phyloP scores from a whole-genome alignment of 2,888 invertebrate genomes.

The Phyllotreta striolata region DNA sequence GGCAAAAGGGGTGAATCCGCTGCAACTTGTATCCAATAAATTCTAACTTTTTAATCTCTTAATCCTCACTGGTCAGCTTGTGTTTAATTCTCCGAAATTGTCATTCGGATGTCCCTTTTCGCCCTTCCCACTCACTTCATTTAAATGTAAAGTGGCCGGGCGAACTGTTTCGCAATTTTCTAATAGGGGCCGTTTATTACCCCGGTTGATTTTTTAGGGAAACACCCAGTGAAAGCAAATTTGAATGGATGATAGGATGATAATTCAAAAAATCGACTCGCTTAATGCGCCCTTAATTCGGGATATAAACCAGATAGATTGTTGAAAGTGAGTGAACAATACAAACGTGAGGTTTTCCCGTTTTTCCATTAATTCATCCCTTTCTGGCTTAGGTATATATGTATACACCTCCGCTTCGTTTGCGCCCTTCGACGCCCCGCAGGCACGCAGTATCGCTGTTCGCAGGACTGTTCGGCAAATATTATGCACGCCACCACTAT shows the following conservation, averaged over 20 bases:
- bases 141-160: constrained; percentile 31
- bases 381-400: constrained; percentile 1
- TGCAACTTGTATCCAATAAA: constrained; percentile 29
- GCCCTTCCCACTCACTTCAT: constrained; percentile 21
- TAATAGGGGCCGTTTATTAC: constrained; percentile 24
- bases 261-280: too few species aligned
- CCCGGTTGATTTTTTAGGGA: constrained; percentile 1
- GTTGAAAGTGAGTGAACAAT: too few species aligned
- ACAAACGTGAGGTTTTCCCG: too few species aligned
- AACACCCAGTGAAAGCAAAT: too few species aligned
- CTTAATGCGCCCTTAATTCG: too few species aligned
- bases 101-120: constrained; percentile 30
- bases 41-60: constrained; percentile 38
- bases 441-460: constrained; percentile 44
- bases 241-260: too few species aligned
- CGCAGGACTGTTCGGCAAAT: constrained; percentile 49
- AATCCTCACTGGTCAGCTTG: constrained; percentile 36
- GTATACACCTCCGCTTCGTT: background rate
- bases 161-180: constrained; percentile 23
- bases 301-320: too few species aligned
- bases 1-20: background rate
- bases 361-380: constrained; percentile 13
- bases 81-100: constrained; percentile 37
- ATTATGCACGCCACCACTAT: constrained; percentile 54
- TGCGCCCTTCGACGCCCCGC: constrained; percentile 23